These are phyloP conservation scores for Drosophila cardini DNA, from an alignment of 1,140 invertebrate genomes.

Conservation along the genomic window DNA sequence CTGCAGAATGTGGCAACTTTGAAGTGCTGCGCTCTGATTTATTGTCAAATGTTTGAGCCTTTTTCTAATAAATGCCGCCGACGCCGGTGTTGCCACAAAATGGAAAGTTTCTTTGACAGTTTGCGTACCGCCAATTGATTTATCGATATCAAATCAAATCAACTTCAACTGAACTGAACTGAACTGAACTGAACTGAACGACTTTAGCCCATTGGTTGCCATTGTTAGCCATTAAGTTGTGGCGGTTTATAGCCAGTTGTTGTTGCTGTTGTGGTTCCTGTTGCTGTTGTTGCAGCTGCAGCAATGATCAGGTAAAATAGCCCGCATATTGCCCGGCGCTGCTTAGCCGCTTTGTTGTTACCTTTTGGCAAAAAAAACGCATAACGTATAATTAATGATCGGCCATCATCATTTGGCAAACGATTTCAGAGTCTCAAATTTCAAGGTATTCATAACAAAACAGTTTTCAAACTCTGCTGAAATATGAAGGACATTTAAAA, in stretches of 20 bases:
- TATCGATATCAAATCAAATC: conserved; percentile 55
- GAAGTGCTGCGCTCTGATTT: conserved; percentile 68
- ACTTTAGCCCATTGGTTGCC: conserved; percentile 32
- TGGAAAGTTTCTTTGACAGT: conserved; percentile 73
- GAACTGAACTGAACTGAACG: conserved; percentile 2
- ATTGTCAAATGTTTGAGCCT: conserved; percentile 49
- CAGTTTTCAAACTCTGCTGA: too few species aligned
- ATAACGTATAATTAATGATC: conserved; percentile 40
- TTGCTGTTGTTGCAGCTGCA: conserved; percentile 17
- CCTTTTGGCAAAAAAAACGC: conserved; percentile 1
- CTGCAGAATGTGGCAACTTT: conserved; percentile 42
- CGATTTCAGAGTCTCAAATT: conserved; percentile 26
- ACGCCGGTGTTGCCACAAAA: conserved; percentile 56
- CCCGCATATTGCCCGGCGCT: conserved; percentile 8
- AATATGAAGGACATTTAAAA: too few species aligned
- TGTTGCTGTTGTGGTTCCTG: conserved; percentile 5
- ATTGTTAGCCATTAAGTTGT: conserved; percentile 43
- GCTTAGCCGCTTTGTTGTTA: conserved; percentile 25
- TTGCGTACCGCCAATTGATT: conserved; percentile 71
- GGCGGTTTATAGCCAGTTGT: conserved; percentile 1
- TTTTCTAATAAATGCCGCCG: conserved; percentile 67
- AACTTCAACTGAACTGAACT: neutral
- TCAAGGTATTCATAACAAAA: conserved; percentile 21
- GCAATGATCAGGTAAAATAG: conserved; percentile 20
- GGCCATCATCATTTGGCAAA: conserved; percentile 42